These are phyloP conservation scores for Odontomyia ornata DNA, from an alignment of 2,888 invertebrate genomes.

Conservation along the genomic window DNA sequence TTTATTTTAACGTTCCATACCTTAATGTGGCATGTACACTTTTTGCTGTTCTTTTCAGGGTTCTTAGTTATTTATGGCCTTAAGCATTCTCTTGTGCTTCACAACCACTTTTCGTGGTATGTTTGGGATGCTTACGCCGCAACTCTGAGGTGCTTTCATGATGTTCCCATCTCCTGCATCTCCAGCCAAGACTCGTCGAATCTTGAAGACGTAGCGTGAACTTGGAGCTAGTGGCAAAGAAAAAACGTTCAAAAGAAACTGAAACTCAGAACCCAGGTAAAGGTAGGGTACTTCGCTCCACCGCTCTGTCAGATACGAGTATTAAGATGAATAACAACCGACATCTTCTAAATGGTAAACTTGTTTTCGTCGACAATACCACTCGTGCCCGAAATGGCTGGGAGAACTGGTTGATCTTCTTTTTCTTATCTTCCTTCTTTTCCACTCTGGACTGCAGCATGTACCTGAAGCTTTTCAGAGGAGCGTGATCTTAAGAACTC, in stretches of 20 bases:
- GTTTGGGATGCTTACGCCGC: slow-evolving; percentile 7
- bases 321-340: slow-evolving; percentile 39
- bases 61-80: slow-evolving; percentile 43
- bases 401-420: slow-evolving; percentile 1
- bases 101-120: slow-evolving; percentile 35
- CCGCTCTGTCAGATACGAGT: slow-evolving; percentile 19
- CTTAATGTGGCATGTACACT: slow-evolving; percentile 10
- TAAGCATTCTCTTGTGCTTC: slow-evolving; percentile 23
- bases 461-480: neutral
- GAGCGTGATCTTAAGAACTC: slow-evolving; percentile 27
- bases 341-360: slow-evolving; percentile 37
- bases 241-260: slow-evolving; percentile 5
- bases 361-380: slow-evolving; percentile 15
- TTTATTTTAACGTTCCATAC: neutral
- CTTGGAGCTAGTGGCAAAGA: neutral
- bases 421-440: slow-evolving; percentile 4
- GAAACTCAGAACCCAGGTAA: slow-evolving; percentile 26
- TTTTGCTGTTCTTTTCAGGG: slow-evolving; percentile 27
- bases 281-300: slow-evolving; percentile 8
- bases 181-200: neutral
- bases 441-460: neutral
- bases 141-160: slow-evolving; percentile 12
- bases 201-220: neutral
- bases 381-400: slow-evolving; percentile 34
- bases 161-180: neutral